Percentiles rank a stretch among this genome's conserved stretches.
These are phyloP conservation scores for Agrotis puta DNA, from an alignment of 2,888 invertebrate genomes.

Conservation along the genomic window DNA sequence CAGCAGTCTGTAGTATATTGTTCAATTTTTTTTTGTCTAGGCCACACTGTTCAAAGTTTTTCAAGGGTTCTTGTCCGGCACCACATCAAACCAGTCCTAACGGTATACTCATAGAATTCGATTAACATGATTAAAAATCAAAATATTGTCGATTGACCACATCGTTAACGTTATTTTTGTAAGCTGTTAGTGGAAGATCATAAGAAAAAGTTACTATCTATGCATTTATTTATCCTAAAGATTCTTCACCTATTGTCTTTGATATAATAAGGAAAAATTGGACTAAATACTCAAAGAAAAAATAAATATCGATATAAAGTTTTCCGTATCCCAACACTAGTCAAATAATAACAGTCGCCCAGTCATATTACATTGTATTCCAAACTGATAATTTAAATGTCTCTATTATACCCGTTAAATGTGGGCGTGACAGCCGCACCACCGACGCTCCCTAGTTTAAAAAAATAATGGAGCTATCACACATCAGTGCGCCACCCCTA, in stretches of 20 bases:
- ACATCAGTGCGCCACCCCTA: constrained; percentile 55
- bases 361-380: constrained; percentile 68
- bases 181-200: too few relatives aligned
- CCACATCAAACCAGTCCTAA: too few relatives aligned
- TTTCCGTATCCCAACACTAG: constrained; percentile 65
- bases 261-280: neutral
- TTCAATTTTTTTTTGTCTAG: too few relatives aligned
- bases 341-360: constrained; percentile 40
- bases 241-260: neutral
- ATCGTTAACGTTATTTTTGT: neutral
- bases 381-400: constrained; percentile 82
- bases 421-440: constrained; percentile 76
- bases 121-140: too few relatives aligned
- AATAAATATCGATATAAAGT: constrained; percentile 52
- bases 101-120: neutral
- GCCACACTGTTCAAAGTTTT: neutral
- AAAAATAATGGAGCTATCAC: constrained; percentile 83
- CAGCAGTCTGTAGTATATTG: too few relatives aligned
- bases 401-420: constrained; percentile 81
- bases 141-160: neutral
- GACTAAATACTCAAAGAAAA: neutral
- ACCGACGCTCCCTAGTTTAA: constrained; percentile 68
- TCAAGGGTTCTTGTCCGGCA: too few relatives aligned
- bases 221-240: neutral
- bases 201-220: neutral